phyloP scores from a whole-genome alignment of 2,888 invertebrate genomes.

The Strigamia maritima region DNA sequence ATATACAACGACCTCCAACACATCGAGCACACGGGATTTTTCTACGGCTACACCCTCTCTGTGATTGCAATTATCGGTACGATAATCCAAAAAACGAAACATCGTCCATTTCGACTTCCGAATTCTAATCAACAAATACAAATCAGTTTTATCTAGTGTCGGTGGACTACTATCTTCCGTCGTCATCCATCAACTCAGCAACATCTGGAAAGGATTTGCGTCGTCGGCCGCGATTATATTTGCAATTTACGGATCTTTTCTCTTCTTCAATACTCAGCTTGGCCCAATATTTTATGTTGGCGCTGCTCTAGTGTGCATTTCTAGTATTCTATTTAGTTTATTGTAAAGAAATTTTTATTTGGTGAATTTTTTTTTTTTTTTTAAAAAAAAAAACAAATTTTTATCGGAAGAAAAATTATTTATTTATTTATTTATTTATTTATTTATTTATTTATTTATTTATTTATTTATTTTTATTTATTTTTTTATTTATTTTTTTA shows the following conservation, averaged over 20 bases:
- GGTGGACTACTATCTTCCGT: not conserved
- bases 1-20: not conserved
- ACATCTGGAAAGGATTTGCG: slow-evolving; percentile 14
- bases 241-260: not conserved
- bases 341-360: not conserved
- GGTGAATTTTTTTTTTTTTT: no score
- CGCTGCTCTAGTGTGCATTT: slow-evolving; percentile 1
- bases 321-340: not conserved
- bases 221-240: not conserved
- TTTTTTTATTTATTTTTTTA: no score
- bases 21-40: not conserved
- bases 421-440: no score
- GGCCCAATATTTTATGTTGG: not conserved
- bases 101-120: no score
- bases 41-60: not conserved
- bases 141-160: not conserved
- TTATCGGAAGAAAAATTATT: no score
- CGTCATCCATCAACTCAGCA: not conserved
- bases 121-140: no score
- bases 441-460: no score
- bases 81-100: not conserved
- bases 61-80: not conserved
- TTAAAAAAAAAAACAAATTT: no score
- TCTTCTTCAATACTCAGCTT: not conserved
- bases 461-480: no score